Conservation (phyloP, 2,888 invertebrate genomes). For the Drymonia ruficornis region DNA sequence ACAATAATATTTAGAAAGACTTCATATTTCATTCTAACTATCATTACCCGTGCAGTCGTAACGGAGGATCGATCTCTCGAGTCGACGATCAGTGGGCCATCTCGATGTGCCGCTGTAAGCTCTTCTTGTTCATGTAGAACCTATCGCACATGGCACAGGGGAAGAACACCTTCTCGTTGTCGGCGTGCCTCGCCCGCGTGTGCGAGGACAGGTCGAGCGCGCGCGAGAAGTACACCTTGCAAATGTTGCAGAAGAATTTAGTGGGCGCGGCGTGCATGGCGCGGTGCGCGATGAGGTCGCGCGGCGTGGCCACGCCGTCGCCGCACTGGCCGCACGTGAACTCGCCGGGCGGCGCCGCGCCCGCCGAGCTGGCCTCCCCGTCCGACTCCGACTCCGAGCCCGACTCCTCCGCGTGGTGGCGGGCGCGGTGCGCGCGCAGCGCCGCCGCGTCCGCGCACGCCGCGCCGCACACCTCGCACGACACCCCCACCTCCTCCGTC, state of each 20-base stretch:
- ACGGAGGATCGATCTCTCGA: constrained; percentile 14
- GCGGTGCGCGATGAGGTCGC: constrained; percentile 84
- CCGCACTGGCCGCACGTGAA: constrained; percentile 83
- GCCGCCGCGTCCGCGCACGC: constrained; percentile 84
- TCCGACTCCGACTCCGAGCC: constrained; percentile 67
- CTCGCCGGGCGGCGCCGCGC: constrained; percentile 69
- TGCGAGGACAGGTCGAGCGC: constrained; percentile 76
- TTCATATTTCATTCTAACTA: constrained; percentile 20
- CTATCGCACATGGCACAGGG: constrained; percentile 85
- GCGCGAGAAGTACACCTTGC: constrained; percentile 81
- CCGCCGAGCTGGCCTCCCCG: constrained; percentile 62
- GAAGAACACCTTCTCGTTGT: constrained; percentile 82
- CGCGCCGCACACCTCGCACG: constrained; percentile 86
- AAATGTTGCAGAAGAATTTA: constrained; percentile 85
- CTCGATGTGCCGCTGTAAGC: constrained; percentile 83
- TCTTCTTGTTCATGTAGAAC: constrained; percentile 82
- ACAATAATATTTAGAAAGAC: constrained; percentile 13
- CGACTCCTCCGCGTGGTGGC: constrained; percentile 81
- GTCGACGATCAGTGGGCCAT: constrained; percentile 74
- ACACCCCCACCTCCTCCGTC: constrained; percentile 33
- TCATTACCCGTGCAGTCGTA: constrained; percentile 17
- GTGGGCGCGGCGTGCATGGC: constrained; percentile 81
- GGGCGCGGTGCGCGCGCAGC: constrained; percentile 83
- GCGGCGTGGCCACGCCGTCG: constrained; percentile 81
- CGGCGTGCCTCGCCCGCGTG: constrained; percentile 77